Evolutionary conservation across 2,113 vertebrate genomes (phyloP).

Genomic region (Pangasianodon gigas): DNA sequence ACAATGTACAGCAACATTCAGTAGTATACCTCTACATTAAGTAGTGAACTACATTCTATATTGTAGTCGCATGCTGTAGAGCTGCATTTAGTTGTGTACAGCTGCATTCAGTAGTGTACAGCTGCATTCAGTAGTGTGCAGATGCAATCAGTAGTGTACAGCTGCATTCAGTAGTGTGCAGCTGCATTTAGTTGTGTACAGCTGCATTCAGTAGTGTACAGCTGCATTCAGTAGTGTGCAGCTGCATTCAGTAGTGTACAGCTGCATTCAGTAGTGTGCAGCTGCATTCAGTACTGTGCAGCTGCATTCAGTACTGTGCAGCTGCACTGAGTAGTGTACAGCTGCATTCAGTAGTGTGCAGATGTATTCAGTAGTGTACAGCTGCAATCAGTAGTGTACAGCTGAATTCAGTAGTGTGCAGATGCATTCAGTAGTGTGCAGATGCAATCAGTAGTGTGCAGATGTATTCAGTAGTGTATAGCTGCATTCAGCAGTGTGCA

Average conservation of each 20-base stretch:
- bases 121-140: background rate
- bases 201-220: background rate
- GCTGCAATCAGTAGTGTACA: background rate
- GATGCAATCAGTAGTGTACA: background rate
- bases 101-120: background rate
- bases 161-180: background rate
- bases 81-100: no score
- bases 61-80: background rate
- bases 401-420: background rate
- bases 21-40: background rate
- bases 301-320: background rate
- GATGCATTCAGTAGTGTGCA: background rate
- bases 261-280: background rate
- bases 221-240: background rate
- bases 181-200: background rate
- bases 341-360: background rate
- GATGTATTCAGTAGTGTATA: background rate
- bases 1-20: background rate
- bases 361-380: background rate
- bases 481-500: background rate
- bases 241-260: background rate
- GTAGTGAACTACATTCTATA: background rate
- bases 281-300: background rate
- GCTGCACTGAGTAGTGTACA: background rate
- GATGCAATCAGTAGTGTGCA: background rate